Base-by-base conservation (phyloP, 2,113 vertebrate genomes). In the Telmatochromis sp. region DNA sequence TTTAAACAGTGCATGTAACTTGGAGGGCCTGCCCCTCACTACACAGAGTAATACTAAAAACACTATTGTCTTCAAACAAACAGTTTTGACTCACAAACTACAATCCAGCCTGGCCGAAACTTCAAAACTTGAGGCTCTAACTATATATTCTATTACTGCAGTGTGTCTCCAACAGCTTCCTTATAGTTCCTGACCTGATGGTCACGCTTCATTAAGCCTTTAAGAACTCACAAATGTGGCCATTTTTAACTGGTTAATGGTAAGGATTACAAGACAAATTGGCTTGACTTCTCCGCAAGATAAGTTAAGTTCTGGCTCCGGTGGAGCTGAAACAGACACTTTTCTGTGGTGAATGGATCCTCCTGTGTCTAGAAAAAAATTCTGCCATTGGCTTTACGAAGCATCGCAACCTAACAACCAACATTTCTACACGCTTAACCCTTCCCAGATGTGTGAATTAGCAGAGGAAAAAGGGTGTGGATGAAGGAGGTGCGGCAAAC, bases 401-500 rank as follows among this genome's bases (percentile, higher is more conserved):
- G 79, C 82, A 71, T 87, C 53, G 68, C 54, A 55, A 84, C 57
- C 19, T 71, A 63, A 90, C 45, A 47, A 73, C 80, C 50, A 83
- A 31, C 55, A 23, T 80, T 82, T 88, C 81, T 73, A 19, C 55
- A 19, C 10, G 45, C 57, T 26, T 92, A 94, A 94, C 86, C 87
- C 42, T 75, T 94, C 83, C 92, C 93, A 96, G 93, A 96, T 93
- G 93, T 91, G 87, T 3, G 6, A 80, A 79, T 81, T 87, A 79
- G 53, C 26, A 21, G 73, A 84, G 71, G 80, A 65, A 73, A 12
- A 42, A 83, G 92, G 92, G 90, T 89, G 92, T 91, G 94, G 82
- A 88, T 2, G 13, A 87, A 85, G 80, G 85, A 91, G 91, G 93
- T 82, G 91, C 83, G 86, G 86, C 87, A 79, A 11, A 2, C 73